Evolutionary conservation across 2,888 invertebrate species (phyloP), one percentile per base, ranked within the genome.

Genomic region (Ennomos quercinarius): DNA sequence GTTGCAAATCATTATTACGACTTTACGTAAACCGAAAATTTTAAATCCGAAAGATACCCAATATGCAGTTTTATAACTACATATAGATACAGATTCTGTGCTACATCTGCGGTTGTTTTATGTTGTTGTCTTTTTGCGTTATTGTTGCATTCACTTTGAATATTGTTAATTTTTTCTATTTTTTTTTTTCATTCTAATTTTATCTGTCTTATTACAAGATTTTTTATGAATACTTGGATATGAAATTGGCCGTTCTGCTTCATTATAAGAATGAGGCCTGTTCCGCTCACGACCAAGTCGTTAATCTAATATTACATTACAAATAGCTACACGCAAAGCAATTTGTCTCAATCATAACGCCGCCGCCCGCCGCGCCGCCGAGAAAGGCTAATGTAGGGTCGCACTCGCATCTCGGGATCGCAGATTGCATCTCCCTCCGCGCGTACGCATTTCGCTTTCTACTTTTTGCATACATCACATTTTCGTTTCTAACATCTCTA

Each of bases 381-480:
- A 72, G 81, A 82, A 81, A 81, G 80, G 66, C 73, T 56, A 51
- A 52, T 64, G 65, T 60, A 72, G 71, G 72, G 73, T 73, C 72
- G 67, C 61, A 61, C 27, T 67, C 67, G 42, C 41, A 57, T 66
- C 56, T 13, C 27, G 27, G 27, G 27, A 57, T 66, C 56, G 61
- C 59, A 64, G 71, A 76, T 77, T 73, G 77, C 77, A 76, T 74
- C 71, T 71, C 43, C 72, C 72, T 71, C 50, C 45, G 70, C 75
- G 77, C 72, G 72, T 64, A 63, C 72, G 64, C 69, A 74, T 76
- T 70, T 71, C 59, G 71, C 81, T 82, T 82, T 82, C 83, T 76
- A 77, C 58, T 72, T 72, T 66, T 72, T 69, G 42, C 44, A 11
- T 37, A 42, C 37, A 66, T 58, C 68, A 50, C 57, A 54, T 55